Evolutionary conservation across 53 echinoderm and acorn worm species (phyloP), one percentile per base, ranked within the genome.

Genomic region (Holothuria scabra): DNA sequence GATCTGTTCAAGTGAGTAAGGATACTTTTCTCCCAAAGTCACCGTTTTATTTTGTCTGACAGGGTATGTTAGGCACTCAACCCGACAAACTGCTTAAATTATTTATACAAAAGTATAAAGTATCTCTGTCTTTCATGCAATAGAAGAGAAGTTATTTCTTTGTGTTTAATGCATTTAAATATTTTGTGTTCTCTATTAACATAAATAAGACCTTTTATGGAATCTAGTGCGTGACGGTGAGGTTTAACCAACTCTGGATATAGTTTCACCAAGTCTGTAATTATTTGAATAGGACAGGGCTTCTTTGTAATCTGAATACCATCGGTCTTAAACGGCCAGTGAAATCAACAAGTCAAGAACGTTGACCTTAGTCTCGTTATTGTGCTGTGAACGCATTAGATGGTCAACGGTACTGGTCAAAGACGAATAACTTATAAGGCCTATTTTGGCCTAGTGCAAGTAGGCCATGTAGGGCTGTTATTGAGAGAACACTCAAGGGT

Each of bases 191-290:
- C 72, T 44, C 65, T 46, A 72, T 46, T 72, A 72, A 72, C 25
- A 32, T 72, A 72, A 41, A 72, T 48, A 38, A 72, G 49, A 13
- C 72, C 72, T 44, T 72, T 72, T 72, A 44, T 72, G 72, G 46
- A 26, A 41, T 46, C 23, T 28, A 10, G 48, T 18, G 46, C 72
- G 18, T 44, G 48, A 72, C 72, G 72, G 19, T 34, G 44, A 26
- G 25, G 23, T 13, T 67, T n/a, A 24, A 72, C 72, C 49, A 72
- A 46, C 72, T 26, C 34, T 48, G 48, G 72, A 72, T 72, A 72
- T 14, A 48, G 48, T 72, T 72, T 72, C 72, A 33, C 72, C 14
- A 4, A 44, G 46, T 72, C 24, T 12, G 72, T 72, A 24, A 72
- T 72, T 72, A 72, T 72, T 72, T 23, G 46, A 33, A 72, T 44